Evolutionary conservation across 2,797 vertebrate species (phyloP).

Genomic region (Enoplosus armatus): DNA sequence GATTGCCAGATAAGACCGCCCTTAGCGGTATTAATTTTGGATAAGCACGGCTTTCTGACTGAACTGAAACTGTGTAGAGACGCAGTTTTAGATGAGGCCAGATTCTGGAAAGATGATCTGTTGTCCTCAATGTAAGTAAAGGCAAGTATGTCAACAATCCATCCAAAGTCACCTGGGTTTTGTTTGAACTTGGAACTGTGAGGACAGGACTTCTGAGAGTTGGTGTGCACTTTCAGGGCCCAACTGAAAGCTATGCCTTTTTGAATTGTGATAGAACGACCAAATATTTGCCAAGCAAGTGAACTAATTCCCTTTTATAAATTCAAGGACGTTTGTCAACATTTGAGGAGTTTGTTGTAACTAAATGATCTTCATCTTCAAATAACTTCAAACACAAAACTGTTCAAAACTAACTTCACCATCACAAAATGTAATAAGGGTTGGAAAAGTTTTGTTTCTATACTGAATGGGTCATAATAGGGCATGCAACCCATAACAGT

Average conservation of each 20-base stretch:
- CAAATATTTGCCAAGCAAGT: background rate
- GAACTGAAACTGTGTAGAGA: too few species aligned
- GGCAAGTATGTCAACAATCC: background rate
- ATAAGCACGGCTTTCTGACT: slow-evolving; percentile 8
- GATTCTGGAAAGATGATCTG: slow-evolving; percentile 18
- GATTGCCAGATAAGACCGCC: slow-evolving; percentile 44
- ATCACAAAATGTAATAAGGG: too few species aligned
- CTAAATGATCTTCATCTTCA: too few species aligned
- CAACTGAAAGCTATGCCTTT: background rate
- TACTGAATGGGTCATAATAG: too few species aligned
- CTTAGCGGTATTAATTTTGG: slow-evolving; percentile 5
- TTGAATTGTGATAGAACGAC: background rate
- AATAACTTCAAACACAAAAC: background rate
- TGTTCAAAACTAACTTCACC: background rate
- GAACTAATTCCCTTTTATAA: background rate
- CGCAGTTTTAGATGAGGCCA: background rate
- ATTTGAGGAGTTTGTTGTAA: background rate
- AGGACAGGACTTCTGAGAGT: background rate
- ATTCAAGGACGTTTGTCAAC: too few species aligned
- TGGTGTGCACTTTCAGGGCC: background rate
- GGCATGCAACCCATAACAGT: too few species aligned
- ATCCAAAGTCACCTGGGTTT: background rate
- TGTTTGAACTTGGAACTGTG: background rate
- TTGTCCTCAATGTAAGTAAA: background rate
- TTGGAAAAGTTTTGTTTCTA: background rate